A percentile compares a stretch with the other conserved stretches of the same genome.
These are phyloP conservation scores for Arctocebus calabarensis DNA, from an alignment of 2,797 vertebrate species.

Conservation along the genomic window DNA sequence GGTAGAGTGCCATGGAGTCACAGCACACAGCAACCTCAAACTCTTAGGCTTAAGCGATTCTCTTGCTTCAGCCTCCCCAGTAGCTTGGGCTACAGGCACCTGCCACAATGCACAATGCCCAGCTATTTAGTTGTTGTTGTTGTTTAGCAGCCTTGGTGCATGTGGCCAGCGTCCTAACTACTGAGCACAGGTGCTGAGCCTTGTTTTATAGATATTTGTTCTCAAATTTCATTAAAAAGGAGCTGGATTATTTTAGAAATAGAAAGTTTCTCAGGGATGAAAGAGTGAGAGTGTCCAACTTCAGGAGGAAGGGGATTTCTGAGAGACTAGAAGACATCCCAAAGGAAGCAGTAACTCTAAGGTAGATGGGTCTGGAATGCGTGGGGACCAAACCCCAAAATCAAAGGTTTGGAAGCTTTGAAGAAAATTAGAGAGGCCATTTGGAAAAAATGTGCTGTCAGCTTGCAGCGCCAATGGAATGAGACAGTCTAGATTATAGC, in stretches of 20 bases:
- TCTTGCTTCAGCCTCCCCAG: too few relatives aligned
- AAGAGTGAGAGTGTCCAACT: neutral
- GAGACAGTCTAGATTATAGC: neutral
- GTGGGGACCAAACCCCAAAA: neutral
- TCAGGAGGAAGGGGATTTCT: neutral
- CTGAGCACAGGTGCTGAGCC: too few relatives aligned
- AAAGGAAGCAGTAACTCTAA: neutral
- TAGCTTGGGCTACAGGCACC: too few relatives aligned
- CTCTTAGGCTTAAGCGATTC: too few relatives aligned
- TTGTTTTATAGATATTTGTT: neutral
- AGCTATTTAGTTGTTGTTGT: too few relatives aligned
- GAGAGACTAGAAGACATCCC: neutral
- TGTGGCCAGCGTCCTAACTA: too few relatives aligned
- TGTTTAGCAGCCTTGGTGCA: too few relatives aligned
- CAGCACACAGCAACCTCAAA: too few relatives aligned
- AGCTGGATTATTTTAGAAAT: conserved; percentile 27
- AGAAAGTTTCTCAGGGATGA: neutral
- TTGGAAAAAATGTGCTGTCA: neutral
- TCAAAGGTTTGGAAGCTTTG: neutral
- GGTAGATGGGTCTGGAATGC: neutral
- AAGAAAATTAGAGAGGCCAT: neutral
- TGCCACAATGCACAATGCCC: too few relatives aligned
- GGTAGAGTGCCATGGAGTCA: too few relatives aligned
- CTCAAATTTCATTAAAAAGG: neutral
- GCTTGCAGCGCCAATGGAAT: neutral